Evolutionary conservation across 1,140 invertebrate genomes (phyloP).

Genomic region (Brachionus sp.): DNA sequence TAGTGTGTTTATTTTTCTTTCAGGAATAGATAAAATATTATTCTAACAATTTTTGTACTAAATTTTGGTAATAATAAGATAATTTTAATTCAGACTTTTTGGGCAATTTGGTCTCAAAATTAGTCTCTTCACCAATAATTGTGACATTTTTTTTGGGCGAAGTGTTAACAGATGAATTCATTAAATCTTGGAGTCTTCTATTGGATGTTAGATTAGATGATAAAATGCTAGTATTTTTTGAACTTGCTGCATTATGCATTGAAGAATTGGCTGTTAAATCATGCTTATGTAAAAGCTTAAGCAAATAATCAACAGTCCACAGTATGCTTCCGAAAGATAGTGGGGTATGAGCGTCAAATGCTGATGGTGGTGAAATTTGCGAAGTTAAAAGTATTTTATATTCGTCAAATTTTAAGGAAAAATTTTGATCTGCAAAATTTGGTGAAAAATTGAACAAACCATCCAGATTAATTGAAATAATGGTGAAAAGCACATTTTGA

Average conservation of each 20-base stretch:
- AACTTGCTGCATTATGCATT: background rate
- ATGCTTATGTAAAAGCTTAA: conserved; percentile 15
- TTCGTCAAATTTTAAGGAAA: background rate
- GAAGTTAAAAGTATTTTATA: background rate
- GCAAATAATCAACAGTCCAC: conserved; percentile 11
- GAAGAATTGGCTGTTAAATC: background rate
- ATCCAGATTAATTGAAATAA: background rate
- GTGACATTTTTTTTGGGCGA: conserved; percentile 34
- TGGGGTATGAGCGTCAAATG: conserved; percentile 20
- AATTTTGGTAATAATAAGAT: too few species aligned
- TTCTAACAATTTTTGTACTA: too few species aligned
- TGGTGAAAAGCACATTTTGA: conserved; percentile 26
- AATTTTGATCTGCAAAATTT: background rate
- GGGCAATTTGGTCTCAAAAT: background rate
- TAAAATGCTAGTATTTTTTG: background rate
- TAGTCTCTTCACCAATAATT: background rate
- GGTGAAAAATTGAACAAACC: conserved; percentile 14
- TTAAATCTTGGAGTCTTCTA: background rate
- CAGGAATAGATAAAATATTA: too few species aligned
- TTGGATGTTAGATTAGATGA: background rate
- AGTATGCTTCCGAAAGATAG: conserved; percentile 41
- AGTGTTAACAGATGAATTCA: background rate
- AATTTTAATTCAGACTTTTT: background rate
- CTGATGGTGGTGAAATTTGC: conserved; percentile 30
- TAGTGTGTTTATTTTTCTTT: too few species aligned